phyloP scores from a whole-genome alignment of 2,888 invertebrate genomes.

The Chelonus formosanus region DNA sequence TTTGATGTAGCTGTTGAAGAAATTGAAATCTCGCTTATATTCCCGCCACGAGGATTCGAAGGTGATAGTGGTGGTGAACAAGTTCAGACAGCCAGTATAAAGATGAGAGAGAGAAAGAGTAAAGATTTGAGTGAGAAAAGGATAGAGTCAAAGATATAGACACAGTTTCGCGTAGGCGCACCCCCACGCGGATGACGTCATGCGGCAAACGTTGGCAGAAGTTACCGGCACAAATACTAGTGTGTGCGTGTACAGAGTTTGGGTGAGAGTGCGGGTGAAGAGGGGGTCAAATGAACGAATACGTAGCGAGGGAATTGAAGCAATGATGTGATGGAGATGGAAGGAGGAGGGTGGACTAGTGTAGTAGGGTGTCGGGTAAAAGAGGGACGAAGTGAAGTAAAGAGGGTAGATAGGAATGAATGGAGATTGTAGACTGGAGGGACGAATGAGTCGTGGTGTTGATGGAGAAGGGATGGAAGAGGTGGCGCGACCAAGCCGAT shows the following conservation, averaged over 20 bases:
- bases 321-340: conserved; percentile 24
- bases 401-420: conserved; percentile 54
- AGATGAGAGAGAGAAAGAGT: conserved; percentile 32
- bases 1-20: not conserved
- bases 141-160: conserved; percentile 35
- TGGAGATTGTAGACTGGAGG: conserved; percentile 57
- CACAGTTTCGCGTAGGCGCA: conserved; percentile 57
- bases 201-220: conserved; percentile 58
- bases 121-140: conserved; percentile 21
- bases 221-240: conserved; percentile 39
- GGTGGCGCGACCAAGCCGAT: conserved; percentile 24
- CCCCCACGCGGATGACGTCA: conserved; percentile 63
- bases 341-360: conserved; percentile 30
- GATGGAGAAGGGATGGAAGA: conserved; percentile 36
- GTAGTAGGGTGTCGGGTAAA: conserved; percentile 31
- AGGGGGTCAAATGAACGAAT: conserved; percentile 14
- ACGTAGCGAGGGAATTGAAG: conserved; percentile 15
- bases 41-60: conserved; percentile 27
- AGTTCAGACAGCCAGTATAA: conserved; percentile 39
- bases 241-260: conserved; percentile 2
- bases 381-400: conserved; percentile 27
- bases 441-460: conserved; percentile 46
- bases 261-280: conserved; percentile 6
- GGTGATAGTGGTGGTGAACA: conserved; percentile 39
- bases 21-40: conserved; percentile 4